Conservation (phyloP, 2,797 vertebrate genomes). For the Myotis myotis region DNA sequence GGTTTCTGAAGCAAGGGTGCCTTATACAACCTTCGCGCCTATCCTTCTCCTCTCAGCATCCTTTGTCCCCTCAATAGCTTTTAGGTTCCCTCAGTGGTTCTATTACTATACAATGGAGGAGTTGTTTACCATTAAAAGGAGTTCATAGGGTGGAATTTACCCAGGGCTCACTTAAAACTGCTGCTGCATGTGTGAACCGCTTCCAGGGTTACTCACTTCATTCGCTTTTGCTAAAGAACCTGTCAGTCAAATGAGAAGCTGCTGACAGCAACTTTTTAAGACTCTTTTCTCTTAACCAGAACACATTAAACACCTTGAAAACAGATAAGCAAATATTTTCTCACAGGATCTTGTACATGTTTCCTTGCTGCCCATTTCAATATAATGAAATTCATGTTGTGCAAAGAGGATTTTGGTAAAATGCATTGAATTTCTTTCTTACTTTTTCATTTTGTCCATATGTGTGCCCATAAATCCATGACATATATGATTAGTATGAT, state of each 20-base stretch:
- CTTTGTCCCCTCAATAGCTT: conserved; percentile 18
- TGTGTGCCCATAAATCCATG: neutral
- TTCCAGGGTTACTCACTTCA: conserved; percentile 57
- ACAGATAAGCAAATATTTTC: conserved; percentile 59
- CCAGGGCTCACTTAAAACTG: conserved; percentile 37
- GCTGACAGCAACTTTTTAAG: conserved; percentile 63
- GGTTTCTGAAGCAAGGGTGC: neutral
- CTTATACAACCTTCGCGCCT: neutral
- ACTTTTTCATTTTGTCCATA: neutral
- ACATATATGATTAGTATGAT: neutral
- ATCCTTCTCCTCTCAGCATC: neutral
- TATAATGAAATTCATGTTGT: neutral
- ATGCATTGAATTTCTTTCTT: neutral
- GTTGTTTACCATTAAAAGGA: conserved; percentile 40
- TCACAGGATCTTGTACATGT: conserved; percentile 14
- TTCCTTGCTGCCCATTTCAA: conserved; percentile 2
- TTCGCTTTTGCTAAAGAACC: conserved; percentile 45
- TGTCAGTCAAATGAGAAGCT: conserved; percentile 62
- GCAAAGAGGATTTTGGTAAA: conserved; percentile 9
- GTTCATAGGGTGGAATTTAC: conserved; percentile 50
- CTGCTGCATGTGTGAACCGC: conserved; percentile 4
- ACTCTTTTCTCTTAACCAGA: conserved; percentile 49
- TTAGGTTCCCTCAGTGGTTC: conserved; percentile 22
- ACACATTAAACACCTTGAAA: conserved; percentile 58
- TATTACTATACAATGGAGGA: conserved; percentile 22